phyloP scores from a whole-genome alignment of 92 coral and sea anemone genomes.

The Palythoa caribaeorum region DNA sequence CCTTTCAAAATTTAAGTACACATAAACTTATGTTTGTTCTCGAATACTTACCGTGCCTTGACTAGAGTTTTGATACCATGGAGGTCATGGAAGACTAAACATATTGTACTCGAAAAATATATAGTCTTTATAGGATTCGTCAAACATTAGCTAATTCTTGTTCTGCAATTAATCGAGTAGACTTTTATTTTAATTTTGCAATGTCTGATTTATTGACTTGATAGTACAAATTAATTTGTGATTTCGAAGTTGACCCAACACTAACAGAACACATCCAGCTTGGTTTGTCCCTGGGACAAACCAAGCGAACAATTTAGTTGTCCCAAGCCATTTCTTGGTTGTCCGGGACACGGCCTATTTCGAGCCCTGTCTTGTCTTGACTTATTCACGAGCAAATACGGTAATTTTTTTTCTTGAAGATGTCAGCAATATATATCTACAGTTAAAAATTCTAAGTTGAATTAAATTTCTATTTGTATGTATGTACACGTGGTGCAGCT shows the following conservation, averaged over 20 bases:
- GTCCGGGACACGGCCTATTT: slow-evolving; percentile 2
- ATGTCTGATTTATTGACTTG: slow-evolving; percentile 32
- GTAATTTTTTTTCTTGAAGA: background rate
- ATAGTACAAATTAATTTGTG: slow-evolving; percentile 17
- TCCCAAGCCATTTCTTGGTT: slow-evolving; percentile 33
- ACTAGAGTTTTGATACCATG: background rate
- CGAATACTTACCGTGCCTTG: background rate
- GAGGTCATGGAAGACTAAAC: slow-evolving; percentile 6
- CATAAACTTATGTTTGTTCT: slow-evolving; percentile 11
- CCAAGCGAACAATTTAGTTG: slow-evolving; percentile 39
- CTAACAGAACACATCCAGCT: slow-evolving; percentile 32
- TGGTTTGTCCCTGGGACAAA: slow-evolving; percentile 27
- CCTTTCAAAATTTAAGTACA: background rate
- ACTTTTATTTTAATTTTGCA: slow-evolving; percentile 12
- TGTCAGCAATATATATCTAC: too few species aligned
- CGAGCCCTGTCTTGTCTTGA: background rate
- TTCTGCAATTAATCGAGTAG: slow-evolving; percentile 13
- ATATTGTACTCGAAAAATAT: slow-evolving; percentile 17
- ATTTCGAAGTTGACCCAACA: slow-evolving; percentile 30
- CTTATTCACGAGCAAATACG: background rate
- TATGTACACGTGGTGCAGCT: too few species aligned
- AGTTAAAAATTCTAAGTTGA: too few species aligned
- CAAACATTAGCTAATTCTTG: slow-evolving; percentile 19
- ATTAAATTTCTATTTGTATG: too few species aligned
- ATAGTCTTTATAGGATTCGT: slow-evolving; percentile 18